phyloP scores from a whole-genome alignment of 2,888 invertebrate species.

The Pecten maximus region DNA sequence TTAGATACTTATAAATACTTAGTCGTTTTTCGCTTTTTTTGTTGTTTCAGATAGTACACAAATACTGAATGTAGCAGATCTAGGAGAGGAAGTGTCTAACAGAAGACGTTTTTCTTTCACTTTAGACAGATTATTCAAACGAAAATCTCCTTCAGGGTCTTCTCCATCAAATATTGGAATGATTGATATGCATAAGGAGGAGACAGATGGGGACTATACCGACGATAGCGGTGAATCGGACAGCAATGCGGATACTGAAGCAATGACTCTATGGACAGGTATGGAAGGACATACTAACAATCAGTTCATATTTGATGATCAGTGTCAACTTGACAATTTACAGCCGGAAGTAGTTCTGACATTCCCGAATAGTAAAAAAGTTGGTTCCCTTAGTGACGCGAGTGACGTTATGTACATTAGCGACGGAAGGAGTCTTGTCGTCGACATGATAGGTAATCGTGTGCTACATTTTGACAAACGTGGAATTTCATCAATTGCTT shows the following conservation, averaged over 20 bases:
- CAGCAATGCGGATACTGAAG: not conserved
- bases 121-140: not conserved
- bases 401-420: constrained; percentile 59
- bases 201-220: not conserved
- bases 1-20: too few relatives aligned
- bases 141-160: not conserved
- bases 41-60: too few relatives aligned
- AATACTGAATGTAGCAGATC: not conserved
- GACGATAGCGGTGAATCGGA: not conserved
- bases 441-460: constrained; percentile 73
- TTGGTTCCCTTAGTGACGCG: constrained; percentile 53
- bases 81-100: not conserved
- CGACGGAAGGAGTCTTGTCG: constrained; percentile 67
- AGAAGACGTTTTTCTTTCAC: not conserved
- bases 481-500: constrained; percentile 62
- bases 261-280: not conserved
- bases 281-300: not conserved
- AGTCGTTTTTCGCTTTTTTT: too few relatives aligned
- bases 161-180: not conserved
- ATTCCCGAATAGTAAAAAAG: not conserved
- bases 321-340: not conserved
- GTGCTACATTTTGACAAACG: constrained; percentile 66
- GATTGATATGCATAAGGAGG: not conserved
- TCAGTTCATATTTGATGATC: not conserved
- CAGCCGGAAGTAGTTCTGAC: not conserved